Base-by-base conservation (phyloP, 2,888 invertebrate species). In the Chrysolina oricalcia region DNA sequence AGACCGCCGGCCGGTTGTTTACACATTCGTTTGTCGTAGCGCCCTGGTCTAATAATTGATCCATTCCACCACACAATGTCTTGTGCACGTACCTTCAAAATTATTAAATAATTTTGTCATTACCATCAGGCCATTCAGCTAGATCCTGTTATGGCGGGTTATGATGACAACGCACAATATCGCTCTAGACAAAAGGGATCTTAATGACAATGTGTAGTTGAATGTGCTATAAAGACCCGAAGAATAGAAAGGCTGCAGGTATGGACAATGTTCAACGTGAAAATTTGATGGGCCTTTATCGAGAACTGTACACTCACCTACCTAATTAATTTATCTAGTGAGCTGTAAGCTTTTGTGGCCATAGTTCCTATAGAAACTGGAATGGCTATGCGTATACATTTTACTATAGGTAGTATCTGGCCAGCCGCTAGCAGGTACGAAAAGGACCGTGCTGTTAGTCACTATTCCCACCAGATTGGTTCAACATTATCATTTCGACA, bases 61-160 rank as follows among this genome's bases (percentile, higher is more conserved):
- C 59, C 59, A 27, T 59, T 59, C 27, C 59, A n/a, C 27, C 59
- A 27, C 15, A 59, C 59, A 59, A 59, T 59, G 59, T 59, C 59
- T 27, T 15, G n/a, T 59, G n/a, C 27, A 23, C 59, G 59, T 59
- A 59, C 59, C 59, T 59, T 9, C 27, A 27, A 59, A 59, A 59
- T 59, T 59, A 59, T 59, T 59, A 59, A 59, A 59, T 59, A 59
- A 59, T 59, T 59, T 59, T 59, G 59, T 59, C 59, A 59, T 59
- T 59, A 59, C 59, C 59, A 59, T 27, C 59, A 59, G 27, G 27
- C 53, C 11, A 53, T 53, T 19, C 17, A 53, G 53, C 59, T 59
- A 59, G 59, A 27, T 35, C 59, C 59, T 59, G 59, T 59, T 59
- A 59, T 59, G 59, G 59, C 59, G 59, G 53, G 27, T 15, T n/a